A percentile compares a stretch with the other conserved stretches of the same genome.
These are phyloP conservation scores for Cataglyphis hispanica DNA, from an alignment of 1,140 invertebrate species.

Conservation along the genomic window DNA sequence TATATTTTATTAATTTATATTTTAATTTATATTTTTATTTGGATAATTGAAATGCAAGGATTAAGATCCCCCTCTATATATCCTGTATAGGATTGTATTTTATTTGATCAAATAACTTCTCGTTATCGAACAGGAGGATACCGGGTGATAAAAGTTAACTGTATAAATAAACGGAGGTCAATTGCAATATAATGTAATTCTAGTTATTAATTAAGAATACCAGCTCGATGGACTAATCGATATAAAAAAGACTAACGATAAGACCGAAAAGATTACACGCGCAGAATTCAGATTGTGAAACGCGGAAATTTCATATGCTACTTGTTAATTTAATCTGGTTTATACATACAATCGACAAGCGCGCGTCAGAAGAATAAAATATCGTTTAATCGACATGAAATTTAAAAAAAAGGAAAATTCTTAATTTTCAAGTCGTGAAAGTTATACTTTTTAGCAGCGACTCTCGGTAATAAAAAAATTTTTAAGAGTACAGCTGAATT, in stretches of 20 bases:
- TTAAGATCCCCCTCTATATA: not conserved
- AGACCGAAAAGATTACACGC: not conserved
- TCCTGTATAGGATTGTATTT: not conserved
- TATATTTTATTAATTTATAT: constrained; percentile 23
- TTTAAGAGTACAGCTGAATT: not conserved
- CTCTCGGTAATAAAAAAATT: constrained; percentile 6
- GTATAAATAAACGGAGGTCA: constrained; percentile 84
- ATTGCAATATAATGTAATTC: constrained; percentile 82
- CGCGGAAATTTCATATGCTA: constrained; percentile 4
- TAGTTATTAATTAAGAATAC: constrained; percentile 49
- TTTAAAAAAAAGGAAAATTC: not conserved
- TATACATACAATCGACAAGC: not conserved
- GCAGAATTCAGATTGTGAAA: not conserved
- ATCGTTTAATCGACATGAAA: not conserved
- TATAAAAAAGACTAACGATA: constrained; percentile 23
- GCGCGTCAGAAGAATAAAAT: not conserved
- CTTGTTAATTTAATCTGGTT: constrained; percentile 16
- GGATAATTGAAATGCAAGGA: not conserved
- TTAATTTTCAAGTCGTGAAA: not conserved
- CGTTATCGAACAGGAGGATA: constrained; percentile 28
- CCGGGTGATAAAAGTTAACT: constrained; percentile 68
- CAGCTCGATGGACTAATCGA: constrained; percentile 6
- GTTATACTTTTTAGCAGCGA: constrained; percentile 3
- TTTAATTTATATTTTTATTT: constrained; percentile 8
- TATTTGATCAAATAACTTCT: not conserved